Evolutionary conservation across 2,113 vertebrate species (phyloP).

Genomic region (Ceyx margarethae): DNA sequence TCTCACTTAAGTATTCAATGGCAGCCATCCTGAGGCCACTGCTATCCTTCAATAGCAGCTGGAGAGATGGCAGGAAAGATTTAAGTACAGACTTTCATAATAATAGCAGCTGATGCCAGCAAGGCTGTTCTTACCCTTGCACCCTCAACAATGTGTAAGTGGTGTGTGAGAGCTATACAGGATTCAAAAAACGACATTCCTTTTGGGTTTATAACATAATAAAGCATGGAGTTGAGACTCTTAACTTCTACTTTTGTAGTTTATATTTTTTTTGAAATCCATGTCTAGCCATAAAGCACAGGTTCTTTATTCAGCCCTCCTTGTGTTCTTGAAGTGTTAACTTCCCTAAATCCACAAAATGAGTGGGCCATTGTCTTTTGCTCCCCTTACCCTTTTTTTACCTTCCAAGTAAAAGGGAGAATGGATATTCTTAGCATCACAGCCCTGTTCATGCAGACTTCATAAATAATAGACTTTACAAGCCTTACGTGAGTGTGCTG

Average conservation of each 20-base stretch:
- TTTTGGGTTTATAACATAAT: not conserved
- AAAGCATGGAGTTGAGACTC: not conserved
- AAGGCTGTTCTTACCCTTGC: not conserved
- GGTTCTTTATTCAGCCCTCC: not conserved
- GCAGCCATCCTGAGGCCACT: not conserved
- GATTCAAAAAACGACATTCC: not conserved
- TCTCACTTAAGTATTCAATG: not conserved
- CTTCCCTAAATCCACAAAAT: not conserved
- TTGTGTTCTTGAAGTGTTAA: not conserved
- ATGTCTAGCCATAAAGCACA: not conserved
- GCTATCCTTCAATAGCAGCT: not conserved
- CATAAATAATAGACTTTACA: not conserved
- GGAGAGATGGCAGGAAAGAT: not conserved
- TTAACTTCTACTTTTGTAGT: not conserved
- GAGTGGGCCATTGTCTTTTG: not conserved
- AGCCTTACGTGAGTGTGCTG: not conserved
- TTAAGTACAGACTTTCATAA: not conserved
- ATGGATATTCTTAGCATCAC: not conserved
- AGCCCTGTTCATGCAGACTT: not conserved
- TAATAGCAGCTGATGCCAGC: not conserved
- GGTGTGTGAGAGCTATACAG: not conserved
- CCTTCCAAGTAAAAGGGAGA: not conserved
- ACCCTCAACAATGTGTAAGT: not conserved
- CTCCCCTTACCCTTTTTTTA: not conserved
- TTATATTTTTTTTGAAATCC: not conserved